phyloP scores from a whole-genome alignment of 2,797 vertebrate species.

The Tolypeutes matacus region DNA sequence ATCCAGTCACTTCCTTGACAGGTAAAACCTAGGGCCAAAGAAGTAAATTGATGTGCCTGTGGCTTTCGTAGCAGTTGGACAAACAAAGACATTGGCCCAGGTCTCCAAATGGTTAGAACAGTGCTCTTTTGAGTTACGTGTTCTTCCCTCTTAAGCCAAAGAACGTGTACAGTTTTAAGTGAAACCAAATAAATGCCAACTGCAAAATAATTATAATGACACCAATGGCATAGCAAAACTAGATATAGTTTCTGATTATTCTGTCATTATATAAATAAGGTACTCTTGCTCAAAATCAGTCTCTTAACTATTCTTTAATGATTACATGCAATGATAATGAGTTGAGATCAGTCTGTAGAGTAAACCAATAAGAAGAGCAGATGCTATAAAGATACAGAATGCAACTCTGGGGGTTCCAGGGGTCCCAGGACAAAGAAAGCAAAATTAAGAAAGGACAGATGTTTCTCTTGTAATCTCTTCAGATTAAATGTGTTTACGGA shows the following conservation, averaged over 20 bases:
- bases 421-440: neutral
- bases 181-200: neutral
- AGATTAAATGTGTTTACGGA: neutral
- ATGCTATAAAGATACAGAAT: neutral
- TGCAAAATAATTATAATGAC: neutral
- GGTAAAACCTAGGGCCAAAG: neutral
- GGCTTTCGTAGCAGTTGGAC: neutral
- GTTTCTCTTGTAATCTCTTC: neutral
- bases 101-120: neutral
- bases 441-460: neutral
- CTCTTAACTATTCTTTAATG: constrained; percentile 11
- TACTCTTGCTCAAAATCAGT: neutral
- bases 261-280: neutral
- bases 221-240: neutral
- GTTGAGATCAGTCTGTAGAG: neutral
- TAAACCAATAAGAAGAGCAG: neutral
- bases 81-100: neutral
- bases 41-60: neutral
- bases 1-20: neutral
- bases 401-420: no score
- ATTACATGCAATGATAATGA: neutral
- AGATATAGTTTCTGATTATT: neutral
- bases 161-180: neutral
- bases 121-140: neutral
- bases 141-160: neutral